Conservation (phyloP, 2,113 vertebrate species). For the Saguinus midas region DNA sequence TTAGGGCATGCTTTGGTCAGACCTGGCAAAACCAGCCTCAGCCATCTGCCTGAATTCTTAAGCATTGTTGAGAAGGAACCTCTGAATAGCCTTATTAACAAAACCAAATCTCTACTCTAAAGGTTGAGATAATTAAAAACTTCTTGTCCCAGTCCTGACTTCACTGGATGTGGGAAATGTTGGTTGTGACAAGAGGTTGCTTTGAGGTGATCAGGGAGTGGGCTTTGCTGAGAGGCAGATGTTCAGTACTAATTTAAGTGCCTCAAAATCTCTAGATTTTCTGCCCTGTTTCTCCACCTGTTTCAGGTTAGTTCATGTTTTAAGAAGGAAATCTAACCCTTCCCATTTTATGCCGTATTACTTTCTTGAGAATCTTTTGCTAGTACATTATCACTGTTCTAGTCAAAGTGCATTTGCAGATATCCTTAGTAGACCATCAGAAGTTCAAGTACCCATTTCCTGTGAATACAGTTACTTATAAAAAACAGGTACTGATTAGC, state of each 20-base stretch:
- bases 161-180: not conserved
- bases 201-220: not conserved
- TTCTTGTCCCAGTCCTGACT: not conserved
- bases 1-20: not conserved
- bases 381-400: not conserved
- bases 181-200: not conserved
- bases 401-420: not conserved
- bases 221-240: not conserved
- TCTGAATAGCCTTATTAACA: not conserved
- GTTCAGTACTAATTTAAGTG: not conserved
- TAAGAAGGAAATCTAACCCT: not conserved
- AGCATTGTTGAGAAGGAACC: not conserved
- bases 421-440: not conserved
- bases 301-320: not conserved
- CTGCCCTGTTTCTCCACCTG: not conserved
- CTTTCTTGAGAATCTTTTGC: constrained; percentile 33
- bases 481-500: not conserved
- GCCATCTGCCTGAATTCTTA: not conserved
- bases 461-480: not conserved
- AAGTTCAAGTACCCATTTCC: not conserved
- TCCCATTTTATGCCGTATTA: not conserved
- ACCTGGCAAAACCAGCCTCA: not conserved
- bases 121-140: not conserved
- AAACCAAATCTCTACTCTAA: not conserved
- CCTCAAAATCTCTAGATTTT: not conserved